Percentiles rank a stretch among this genome's conserved stretches.
Evolutionary conservation across 2,888 invertebrate species (phyloP).

Genomic region (Keiferia lycopersicella): DNA sequence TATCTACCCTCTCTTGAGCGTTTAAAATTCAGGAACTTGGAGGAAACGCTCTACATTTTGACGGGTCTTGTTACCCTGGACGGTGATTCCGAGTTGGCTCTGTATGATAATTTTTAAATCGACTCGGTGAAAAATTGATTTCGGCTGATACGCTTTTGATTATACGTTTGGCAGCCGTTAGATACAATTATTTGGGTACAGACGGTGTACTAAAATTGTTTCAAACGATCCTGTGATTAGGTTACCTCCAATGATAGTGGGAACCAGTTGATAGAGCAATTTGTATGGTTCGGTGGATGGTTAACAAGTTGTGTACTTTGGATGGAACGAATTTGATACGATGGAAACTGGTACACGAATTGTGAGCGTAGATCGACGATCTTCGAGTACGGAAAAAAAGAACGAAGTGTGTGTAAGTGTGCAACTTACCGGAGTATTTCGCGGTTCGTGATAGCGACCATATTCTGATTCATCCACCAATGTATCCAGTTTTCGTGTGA

Average conservation of each 20-base stretch:
- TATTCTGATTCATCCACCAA: too few species aligned
- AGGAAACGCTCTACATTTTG: conserved; percentile 19
- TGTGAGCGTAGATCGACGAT: too few species aligned
- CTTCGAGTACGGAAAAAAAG: too few species aligned
- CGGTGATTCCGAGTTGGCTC: conserved; percentile 43
- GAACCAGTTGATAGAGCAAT: conserved; percentile 37
- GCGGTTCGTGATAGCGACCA: too few species aligned
- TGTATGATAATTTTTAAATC: conserved; percentile 77
- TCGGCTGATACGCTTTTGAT: conserved; percentile 76
- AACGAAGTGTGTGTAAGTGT: too few species aligned
- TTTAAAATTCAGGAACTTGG: conserved; percentile 28
- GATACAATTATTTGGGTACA: conserved; percentile 71
- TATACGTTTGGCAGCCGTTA: conserved; percentile 70
- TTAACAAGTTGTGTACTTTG: not conserved
- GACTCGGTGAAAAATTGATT: conserved; percentile 78
- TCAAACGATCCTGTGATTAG: conserved; percentile 47
- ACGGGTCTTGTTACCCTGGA: conserved; percentile 48
- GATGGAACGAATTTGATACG: not conserved
- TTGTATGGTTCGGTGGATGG: conserved; percentile 23
- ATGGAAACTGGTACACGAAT: too few species aligned
- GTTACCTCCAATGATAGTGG: conserved; percentile 32
- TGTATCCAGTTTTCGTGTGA: too few species aligned
- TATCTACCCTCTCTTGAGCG: conserved; percentile 28
- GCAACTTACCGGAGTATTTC: too few species aligned
- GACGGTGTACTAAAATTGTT: conserved; percentile 46